A percentile compares a stretch with the other conserved stretches of the same genome.
Evolutionary conservation across 2,797 vertebrate genomes (phyloP).

Genomic region (Myotis pilosus): DNA sequence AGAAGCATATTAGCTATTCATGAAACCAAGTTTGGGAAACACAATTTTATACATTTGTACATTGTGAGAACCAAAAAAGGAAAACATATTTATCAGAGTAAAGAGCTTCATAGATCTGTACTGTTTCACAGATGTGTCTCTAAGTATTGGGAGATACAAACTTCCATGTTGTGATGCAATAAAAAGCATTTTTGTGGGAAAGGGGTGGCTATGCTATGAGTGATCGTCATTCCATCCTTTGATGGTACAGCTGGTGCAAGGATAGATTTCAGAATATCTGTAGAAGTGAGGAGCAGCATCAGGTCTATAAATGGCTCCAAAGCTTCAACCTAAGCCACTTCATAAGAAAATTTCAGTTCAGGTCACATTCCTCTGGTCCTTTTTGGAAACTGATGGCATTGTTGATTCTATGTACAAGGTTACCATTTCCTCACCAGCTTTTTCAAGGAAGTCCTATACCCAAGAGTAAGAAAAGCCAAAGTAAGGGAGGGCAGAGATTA

Average conservation of each 20-base stretch:
- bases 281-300: neutral
- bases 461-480: neutral
- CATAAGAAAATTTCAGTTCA: neutral
- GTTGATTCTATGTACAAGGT: neutral
- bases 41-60: slow-evolving; percentile 37
- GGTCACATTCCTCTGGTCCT: neutral
- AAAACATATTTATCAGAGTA: slow-evolving; percentile 30
- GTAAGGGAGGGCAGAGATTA: neutral
- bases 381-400: neutral
- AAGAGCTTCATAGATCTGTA: neutral
- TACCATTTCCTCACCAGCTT: neutral
- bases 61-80: slow-evolving; percentile 19
- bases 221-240: neutral
- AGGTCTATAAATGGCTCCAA: neutral
- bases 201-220: neutral
- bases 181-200: neutral
- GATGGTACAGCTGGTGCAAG: neutral
- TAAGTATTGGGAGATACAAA: neutral
- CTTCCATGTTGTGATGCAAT: neutral
- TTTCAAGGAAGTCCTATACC: neutral
- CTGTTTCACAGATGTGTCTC: neutral
- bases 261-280: neutral
- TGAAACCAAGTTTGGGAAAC: slow-evolving; percentile 38
- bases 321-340: neutral
- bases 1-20: slow-evolving; percentile 48